Evolutionary conservation across 2,113 vertebrate genomes (phyloP).

Genomic region (Cynopterus brachyotis): DNA sequence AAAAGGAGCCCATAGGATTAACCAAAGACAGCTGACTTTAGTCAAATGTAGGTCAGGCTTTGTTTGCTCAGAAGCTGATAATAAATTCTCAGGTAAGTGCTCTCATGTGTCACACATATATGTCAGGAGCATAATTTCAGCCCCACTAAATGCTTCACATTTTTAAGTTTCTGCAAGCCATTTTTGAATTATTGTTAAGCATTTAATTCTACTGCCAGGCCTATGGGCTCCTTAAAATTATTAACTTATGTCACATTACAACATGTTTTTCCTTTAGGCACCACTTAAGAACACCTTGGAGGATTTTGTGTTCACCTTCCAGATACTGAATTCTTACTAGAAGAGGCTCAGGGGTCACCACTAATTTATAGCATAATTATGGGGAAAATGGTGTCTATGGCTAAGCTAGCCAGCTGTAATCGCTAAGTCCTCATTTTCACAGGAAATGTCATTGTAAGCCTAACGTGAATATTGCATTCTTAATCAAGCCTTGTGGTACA

Average conservation of each 20-base stretch:
- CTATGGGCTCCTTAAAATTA: constrained; percentile 84
- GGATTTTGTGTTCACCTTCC: constrained; percentile 79
- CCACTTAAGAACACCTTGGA: constrained; percentile 82
- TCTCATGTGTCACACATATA: constrained; percentile 86
- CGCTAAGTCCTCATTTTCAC: constrained; percentile 65
- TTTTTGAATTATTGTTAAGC: constrained; percentile 87
- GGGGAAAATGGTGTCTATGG: constrained; percentile 69
- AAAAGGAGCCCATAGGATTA: constrained; percentile 88
- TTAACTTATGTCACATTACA: constrained; percentile 84
- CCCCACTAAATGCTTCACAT: constrained; percentile 84
- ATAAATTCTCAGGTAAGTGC: constrained; percentile 90
- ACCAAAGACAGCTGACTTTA: constrained; percentile 87
- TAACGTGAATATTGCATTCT: background rate
- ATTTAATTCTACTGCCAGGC: constrained; percentile 85
- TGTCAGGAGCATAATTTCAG: constrained; percentile 85
- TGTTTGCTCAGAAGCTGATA: constrained; percentile 87
- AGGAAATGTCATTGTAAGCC: background rate
- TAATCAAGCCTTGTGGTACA: background rate
- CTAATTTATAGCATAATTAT: constrained; percentile 74
- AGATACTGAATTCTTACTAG: constrained; percentile 78
- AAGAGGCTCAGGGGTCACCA: constrained; percentile 78
- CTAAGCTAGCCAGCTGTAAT: constrained; percentile 77
- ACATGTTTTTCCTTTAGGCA: constrained; percentile 81
- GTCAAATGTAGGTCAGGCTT: constrained; percentile 90
- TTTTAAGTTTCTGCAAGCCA: constrained; percentile 85